A percentile compares a stretch with the other conserved stretches of the same genome.
Evolutionary conservation across 92 coral and sea anemone genomes (phyloP).

Genomic region (Epizoanthus fatuus): DNA sequence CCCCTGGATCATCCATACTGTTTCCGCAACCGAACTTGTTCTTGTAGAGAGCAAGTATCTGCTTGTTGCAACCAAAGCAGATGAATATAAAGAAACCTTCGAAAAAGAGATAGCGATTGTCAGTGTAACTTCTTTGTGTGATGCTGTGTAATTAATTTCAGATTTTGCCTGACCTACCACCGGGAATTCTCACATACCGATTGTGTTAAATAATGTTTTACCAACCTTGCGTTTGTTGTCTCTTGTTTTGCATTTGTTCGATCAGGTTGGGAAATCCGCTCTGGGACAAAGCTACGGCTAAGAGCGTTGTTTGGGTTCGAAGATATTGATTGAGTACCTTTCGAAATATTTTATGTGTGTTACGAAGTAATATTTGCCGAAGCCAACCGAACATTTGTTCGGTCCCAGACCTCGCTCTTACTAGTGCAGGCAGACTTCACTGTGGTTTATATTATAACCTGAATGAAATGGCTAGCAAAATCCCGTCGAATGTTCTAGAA

Average conservation of each 20-base stretch:
- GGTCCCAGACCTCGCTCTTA: too few relatives aligned
- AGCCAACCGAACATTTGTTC: too few relatives aligned
- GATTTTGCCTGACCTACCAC: background rate
- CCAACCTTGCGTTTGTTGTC: background rate
- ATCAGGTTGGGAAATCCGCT: background rate
- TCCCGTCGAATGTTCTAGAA: too few relatives aligned
- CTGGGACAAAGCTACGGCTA: rapidly evolving
- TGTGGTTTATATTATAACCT: too few relatives aligned
- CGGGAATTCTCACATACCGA: background rate
- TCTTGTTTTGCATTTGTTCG: background rate
- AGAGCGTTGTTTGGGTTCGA: background rate
- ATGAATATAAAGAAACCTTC: background rate
- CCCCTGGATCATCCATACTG: background rate
- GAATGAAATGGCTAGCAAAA: too few relatives aligned
- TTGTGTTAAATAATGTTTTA: too few relatives aligned
- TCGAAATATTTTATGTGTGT: background rate
- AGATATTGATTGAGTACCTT: background rate
- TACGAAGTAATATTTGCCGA: too few relatives aligned
- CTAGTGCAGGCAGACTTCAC: too few relatives aligned
- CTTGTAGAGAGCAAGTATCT: background rate
- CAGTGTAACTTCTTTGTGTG: too few relatives aligned
- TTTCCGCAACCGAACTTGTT: background rate
- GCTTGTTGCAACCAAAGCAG: background rate
- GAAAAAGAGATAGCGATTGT: background rate
- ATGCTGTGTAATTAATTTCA: too few relatives aligned